Evolutionary conservation across 2,888 invertebrate species (phyloP), one percentile per base, ranked within the genome.

Genomic region (Mactromeris polynyma): DNA sequence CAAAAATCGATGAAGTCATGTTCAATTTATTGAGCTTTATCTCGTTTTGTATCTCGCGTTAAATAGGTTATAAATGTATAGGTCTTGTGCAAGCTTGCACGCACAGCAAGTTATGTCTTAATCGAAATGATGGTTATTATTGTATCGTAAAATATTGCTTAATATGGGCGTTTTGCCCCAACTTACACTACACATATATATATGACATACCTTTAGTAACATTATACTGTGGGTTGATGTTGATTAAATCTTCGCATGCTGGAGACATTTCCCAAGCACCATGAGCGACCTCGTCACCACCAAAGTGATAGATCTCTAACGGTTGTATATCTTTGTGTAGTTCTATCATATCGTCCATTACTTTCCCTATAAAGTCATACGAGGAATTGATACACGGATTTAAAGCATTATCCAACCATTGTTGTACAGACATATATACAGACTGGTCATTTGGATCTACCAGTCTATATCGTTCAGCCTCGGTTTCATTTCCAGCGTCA

Each of bases 211-310:
- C 92, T 84, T 91, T 89, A 2, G 83, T 58, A 9, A 89, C 84
- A 40, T 87, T 89, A 33, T 89, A 92, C 36, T 69, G 2, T 1
- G 88, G 87, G 33, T 90, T 80, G 4, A 78, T 17, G 42, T n/a
- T 31, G 2, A 92, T 69, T 38, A 92, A 87, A 1, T 85, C 69
- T 14, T 89, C 77, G 87, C 96, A 96, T n/a, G 77, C 81, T 2
- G 95, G 79, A 0, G 96, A 96, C 54, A 95, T 94, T 33, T 93
- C 87, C 96, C 96, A 96, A 2, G 96, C 96, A 9, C 94, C 94
- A 0, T 38, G 40, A 0, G 95, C 93, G 3, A 95, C 96, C 88
- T 96, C 96, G 85, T 96, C 96, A 0, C 96, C 96, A 4, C 96
- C 96, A 69, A 95, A 94, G 89, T 96, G 95, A 85, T 95, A 95